Evolutionary conservation across 2,797 vertebrate species (phyloP), one percentile per base, ranked within the genome.

Genomic region (Gymnoscopelus braueri): DNA sequence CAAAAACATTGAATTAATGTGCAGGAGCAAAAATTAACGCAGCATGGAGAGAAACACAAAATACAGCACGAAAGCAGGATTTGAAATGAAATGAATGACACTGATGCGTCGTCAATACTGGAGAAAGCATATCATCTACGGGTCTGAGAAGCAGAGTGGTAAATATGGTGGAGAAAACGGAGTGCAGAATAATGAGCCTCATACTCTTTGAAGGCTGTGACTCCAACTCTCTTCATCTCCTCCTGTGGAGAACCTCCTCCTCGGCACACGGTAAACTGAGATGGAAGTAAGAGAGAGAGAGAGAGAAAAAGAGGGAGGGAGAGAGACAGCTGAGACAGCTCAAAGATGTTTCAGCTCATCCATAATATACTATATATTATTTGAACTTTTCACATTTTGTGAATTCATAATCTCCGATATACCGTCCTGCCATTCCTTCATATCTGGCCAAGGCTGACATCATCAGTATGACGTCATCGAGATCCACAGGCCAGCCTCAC

Each of bases 151-250:
- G 10, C 32, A 60, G 71, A 65, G 63, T 35, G 68, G 68, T 50
- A 60, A 39, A 56, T 67, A 74, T 67, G 65, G 35, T 66, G 68
- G 77, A 68, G 66, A 83, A 82, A 65, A 77, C 60, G 54, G 65
- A 83, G 60, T 19, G 24, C 63, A 75, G 84, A 82, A 84, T 80
- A 85, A 86, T 74, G 82, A 91, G 81, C 75, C 78, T 14, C 91
- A 73, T 84, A 98, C 97, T 94, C 95, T 97, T 90, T 98, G 96
- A 95, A 98, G 95, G 85, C 95, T 92, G 74, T 95, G 93, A 89
- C 95, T 97, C 72, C 96, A 98, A 19, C 92, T 94, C 0, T 98
- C 96, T 79, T 98, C 97, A 75, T 98, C 96, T 4, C 96, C 96
- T 72, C 97, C 97, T 0, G 96, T 97, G 0, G 96, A 98, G 91